These are phyloP conservation scores for Choristoneura rosaceana DNA, from an alignment of 2,888 invertebrate species.

Conservation along the genomic window DNA sequence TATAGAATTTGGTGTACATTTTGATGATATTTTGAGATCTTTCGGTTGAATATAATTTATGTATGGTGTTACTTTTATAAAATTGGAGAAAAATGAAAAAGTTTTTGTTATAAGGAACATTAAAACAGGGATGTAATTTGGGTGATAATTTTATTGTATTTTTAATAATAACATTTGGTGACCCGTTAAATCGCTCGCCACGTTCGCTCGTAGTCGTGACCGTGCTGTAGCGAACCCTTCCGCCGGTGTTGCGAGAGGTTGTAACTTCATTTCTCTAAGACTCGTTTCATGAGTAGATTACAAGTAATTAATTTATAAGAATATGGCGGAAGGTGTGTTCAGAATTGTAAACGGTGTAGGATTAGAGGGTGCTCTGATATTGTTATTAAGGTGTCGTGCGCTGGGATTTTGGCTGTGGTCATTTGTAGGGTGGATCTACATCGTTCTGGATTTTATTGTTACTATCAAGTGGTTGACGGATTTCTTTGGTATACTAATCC, in stretches of 20 bases:
- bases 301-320: conserved; percentile 86
- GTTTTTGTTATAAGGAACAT: no score
- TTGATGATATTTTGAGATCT: no score
- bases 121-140: no score
- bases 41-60: no score
- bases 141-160: no score
- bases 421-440: conserved; percentile 9
- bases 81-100: no score
- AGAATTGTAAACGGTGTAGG: conserved; percentile 51
- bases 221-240: conserved; percentile 53
- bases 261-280: conserved; percentile 84
- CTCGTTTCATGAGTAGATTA: conserved; percentile 84
- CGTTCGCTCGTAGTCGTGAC: no score
- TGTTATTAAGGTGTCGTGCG: conserved; percentile 36
- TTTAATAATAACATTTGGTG: no score
- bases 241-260: conserved; percentile 60
- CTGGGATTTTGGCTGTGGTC: conserved; percentile 25
- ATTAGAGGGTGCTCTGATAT: conserved; percentile 50
- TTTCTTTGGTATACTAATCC: background rate
- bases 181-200: no score
- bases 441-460: background rate
- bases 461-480: background rate
- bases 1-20: no score
- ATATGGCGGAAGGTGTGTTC: conserved; percentile 72
- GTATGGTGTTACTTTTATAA: no score